phyloP scores from a whole-genome alignment of 2,113 vertebrate genomes.

The Chlorodrepanis virens region DNA sequence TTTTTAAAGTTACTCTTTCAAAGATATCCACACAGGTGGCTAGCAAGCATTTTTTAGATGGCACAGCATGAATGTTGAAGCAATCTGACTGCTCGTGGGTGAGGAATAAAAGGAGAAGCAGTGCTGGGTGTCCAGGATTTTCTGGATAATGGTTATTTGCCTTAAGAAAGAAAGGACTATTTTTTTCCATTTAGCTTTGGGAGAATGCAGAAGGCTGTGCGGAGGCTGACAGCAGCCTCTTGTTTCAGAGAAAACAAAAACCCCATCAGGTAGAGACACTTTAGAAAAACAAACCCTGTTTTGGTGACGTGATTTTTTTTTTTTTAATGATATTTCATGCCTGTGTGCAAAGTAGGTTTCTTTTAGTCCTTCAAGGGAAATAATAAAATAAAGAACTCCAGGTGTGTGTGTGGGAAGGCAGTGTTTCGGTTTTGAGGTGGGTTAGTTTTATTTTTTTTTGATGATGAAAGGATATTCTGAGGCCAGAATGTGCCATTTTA shows the following conservation, averaged over 20 bases:
- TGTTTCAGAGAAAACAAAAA: slow-evolving; percentile 27
- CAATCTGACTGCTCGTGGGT: background rate
- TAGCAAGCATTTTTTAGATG: slow-evolving; percentile 31
- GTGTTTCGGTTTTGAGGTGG: background rate
- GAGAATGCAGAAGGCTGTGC: background rate
- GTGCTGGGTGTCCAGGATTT: background rate
- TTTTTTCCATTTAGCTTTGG: background rate
- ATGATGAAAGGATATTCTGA: background rate
- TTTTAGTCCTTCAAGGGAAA: background rate
- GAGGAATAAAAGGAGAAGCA: background rate
- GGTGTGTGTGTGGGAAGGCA: background rate
- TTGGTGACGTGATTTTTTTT: background rate
- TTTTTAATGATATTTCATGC: background rate
- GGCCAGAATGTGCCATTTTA: background rate
- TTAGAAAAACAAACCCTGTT: background rate
- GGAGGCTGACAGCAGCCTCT: background rate
- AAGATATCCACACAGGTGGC: slow-evolving; percentile 55
- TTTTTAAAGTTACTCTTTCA: slow-evolving; percentile 54
- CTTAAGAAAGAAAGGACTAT: background rate
- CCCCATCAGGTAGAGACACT: background rate
- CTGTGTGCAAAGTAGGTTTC: background rate
- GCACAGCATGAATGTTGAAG: slow-evolving; percentile 1
- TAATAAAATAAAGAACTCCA: background rate
- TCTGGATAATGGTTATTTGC: background rate
- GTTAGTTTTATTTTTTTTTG: background rate